A percentile compares a stretch with the other conserved stretches of the same genome.
phyloP scores from a whole-genome alignment of 1,140 invertebrate genomes.

The Aphelenchoides fujianensis region DNA sequence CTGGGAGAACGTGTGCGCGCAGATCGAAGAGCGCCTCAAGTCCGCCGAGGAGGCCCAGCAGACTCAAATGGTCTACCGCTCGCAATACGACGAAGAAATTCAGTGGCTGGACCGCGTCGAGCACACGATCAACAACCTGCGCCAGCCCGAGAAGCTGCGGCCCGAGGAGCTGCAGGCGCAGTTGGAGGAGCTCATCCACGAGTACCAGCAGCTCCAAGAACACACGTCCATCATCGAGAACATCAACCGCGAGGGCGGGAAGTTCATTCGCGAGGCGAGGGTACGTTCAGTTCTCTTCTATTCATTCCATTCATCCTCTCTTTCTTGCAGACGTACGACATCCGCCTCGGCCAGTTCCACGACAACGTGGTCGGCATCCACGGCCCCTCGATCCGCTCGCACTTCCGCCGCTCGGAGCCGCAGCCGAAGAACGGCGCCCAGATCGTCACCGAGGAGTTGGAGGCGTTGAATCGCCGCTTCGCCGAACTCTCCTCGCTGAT shows the following conservation, averaged over 20 bases:
- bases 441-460: conserved; percentile 77
- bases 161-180: conserved; percentile 60
- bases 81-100: conserved; percentile 61
- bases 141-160: conserved; percentile 58
- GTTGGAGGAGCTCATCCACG: conserved; percentile 65
- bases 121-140: conserved; percentile 68
- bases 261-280: conserved; percentile 94
- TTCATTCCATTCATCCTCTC: conserved; percentile 13
- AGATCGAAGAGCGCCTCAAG: conserved; percentile 75
- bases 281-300: conserved; percentile 72
- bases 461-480: conserved; percentile 60
- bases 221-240: conserved; percentile 86
- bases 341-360: conserved; percentile 79
- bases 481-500: conserved; percentile 57
- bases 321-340: conserved; percentile 77
- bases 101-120: conserved; percentile 68
- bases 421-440: conserved; percentile 71
- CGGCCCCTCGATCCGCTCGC: conserved; percentile 62
- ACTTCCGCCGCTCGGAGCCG: conserved; percentile 53
- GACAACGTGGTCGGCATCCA: conserved; percentile 82
- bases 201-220: conserved; percentile 83
- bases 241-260: conserved; percentile 86
- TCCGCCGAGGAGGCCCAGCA: conserved; percentile 58
- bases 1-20: conserved; percentile 84
- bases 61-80: conserved; percentile 61